These are phyloP conservation scores for Pseudolycoriella hygida DNA, from an alignment of 2,888 invertebrate species.

Conservation along the genomic window DNA sequence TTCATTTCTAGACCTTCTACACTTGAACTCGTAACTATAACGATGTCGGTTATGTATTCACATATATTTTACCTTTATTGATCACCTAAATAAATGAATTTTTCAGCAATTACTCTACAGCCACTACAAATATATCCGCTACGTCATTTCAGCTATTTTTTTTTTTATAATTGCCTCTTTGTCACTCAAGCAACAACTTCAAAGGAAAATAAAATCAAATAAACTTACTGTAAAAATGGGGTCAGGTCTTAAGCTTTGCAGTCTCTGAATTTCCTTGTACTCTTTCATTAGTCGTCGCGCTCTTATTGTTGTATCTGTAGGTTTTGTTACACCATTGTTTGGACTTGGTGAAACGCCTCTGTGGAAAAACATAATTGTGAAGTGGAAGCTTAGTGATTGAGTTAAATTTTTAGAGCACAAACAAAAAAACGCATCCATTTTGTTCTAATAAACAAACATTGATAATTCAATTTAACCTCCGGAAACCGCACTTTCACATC, in stretches of 20 bases:
- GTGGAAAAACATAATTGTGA: conserved; percentile 4
- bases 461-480: too few species aligned
- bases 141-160: too few species aligned
- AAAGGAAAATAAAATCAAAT: neutral
- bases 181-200: neutral
- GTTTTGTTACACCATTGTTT: conserved; percentile 32
- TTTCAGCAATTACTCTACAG: too few species aligned
- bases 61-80: too few species aligned
- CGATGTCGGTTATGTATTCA: too few species aligned
- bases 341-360: conserved; percentile 26
- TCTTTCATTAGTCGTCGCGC: conserved; percentile 74
- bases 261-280: conserved; percentile 58
- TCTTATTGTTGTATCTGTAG: conserved; percentile 45
- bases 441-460: too few species aligned
- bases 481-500: too few species aligned
- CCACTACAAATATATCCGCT: too few species aligned
- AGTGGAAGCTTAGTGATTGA: neutral
- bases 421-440: neutral
- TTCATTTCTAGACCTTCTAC: too few species aligned
- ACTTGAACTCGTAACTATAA: too few species aligned
- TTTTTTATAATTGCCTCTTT: too few species aligned
- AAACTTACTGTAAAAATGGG: conserved; percentile 51
- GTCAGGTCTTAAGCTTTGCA: conserved; percentile 48
- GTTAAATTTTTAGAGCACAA: neutral
- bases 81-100: too few species aligned